Base-by-base conservation (phyloP, 2,113 vertebrate genomes). In the Mugil cephalus region DNA sequence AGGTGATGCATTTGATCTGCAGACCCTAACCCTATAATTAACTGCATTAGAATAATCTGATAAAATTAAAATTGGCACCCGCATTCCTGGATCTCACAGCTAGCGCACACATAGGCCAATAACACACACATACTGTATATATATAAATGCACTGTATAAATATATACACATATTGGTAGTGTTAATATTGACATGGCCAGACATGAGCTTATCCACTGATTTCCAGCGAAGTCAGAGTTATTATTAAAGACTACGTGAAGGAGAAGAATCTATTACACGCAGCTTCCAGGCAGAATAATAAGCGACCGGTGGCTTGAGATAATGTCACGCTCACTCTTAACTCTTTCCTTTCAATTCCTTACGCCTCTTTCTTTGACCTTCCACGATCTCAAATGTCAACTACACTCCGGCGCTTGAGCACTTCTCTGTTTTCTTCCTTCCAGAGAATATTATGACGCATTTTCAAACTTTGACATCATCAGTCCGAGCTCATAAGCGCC, bases 251-350 rank as follows among this genome's bases (percentile, higher is more conserved):
- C 56, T 69, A 47, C 38, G 53, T 78, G 71, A 68, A 65, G 50
- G 4, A 64, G 59, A 47, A 59, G 21, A 84, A 85, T 83, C 70
- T 69, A 80, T 87, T 80, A 77, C 54, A 74, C 53, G 47, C 30
- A 54, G 72, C 69, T 85, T 69, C 46, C 3, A 40, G 73, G 63
- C 40, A 79, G 81, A 87, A 86, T 79, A 69, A 78, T n/a, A 71
- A 19, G 68, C 61, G 36, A 52, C 9, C 45, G 38, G 18, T 71
- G 73, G 9, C 77, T 77, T 78, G 36, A 59, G 65, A 70, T 69
- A 70, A 75, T 24, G 52, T 78, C 35, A 69, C 1, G 18, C 62
- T 55, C 30, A 14, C 62, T 35, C 40, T 75, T 38, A 64, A 64
- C 46, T 14, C 47, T 24, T 73, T 42, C 13, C 15, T 50, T 24